phyloP scores from a whole-genome alignment of 2,888 invertebrate species.

The Lepidochitona cinerea region DNA sequence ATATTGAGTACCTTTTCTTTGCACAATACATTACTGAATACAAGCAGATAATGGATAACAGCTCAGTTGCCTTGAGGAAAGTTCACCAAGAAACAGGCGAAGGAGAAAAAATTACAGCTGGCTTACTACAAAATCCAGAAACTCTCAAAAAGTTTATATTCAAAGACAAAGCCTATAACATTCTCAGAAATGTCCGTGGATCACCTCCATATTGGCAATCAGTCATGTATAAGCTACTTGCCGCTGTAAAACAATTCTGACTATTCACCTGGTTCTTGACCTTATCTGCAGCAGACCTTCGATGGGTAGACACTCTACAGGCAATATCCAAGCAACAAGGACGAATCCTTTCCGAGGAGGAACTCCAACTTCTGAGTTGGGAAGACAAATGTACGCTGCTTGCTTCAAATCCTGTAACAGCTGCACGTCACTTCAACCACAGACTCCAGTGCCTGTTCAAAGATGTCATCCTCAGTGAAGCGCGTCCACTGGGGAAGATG shows the following conservation, averaged over 20 bases:
- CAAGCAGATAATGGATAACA: too few relatives aligned
- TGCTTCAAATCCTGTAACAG: background rate
- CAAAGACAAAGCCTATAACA: background rate
- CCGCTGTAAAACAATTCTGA: background rate
- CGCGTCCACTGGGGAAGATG: background rate
- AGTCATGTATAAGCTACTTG: constrained; percentile 3
- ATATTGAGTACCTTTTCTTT: too few relatives aligned
- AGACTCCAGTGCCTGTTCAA: background rate
- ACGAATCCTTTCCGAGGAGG: background rate
- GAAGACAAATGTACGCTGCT: background rate
- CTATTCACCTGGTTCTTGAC: background rate
- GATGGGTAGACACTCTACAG: background rate
- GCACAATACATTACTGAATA: too few relatives aligned
- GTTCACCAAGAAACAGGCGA: constrained; percentile 22
- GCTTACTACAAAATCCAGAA: constrained; percentile 13
- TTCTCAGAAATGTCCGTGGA: constrained; percentile 2
- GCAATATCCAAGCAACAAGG: background rate
- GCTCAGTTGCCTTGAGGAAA: constrained; percentile 31
- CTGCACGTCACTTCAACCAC: background rate
- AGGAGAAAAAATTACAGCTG: constrained; percentile 16
- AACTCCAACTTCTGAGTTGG: background rate
- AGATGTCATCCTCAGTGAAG: background rate
- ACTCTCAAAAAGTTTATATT: background rate
- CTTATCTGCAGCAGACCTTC: background rate
- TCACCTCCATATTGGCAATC: constrained; percentile 10